Evolutionary conservation across 1,140 invertebrate genomes (phyloP), one percentile per base, ranked within the genome.

Genomic region (Homalodisca vitripennis): DNA sequence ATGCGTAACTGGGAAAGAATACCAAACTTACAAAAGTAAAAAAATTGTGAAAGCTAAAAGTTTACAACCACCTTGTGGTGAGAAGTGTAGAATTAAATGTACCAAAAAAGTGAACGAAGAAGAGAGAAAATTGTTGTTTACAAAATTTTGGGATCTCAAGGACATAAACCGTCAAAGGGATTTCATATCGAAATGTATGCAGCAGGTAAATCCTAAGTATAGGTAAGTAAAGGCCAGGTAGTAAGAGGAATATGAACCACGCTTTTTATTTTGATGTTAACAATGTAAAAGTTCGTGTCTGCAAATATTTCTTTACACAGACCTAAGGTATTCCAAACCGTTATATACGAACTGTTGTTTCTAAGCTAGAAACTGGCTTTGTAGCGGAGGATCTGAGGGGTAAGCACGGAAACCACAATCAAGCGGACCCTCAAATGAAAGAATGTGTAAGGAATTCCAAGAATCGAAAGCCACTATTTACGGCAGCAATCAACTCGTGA

Each of bases 401-500:
- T 63, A 70, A 71, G 65, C 69, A 73, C 66, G 67, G 66, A 29
- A 67, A 69, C 14, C 70, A 71, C 41, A 27, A 62, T 22, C 34
- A 22, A 60, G 2, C 66, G 14, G 31, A 68, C 34, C 26, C 27
- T 62, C 29, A 67, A 10, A 47, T 71, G 34, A 69, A 41, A 65
- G 53, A 69, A 22, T 22, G 62, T 51, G 67, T 73, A 1, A 47
- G 20, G 66, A 24, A 55, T 73, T 26, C 57, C 60, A 13, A 62
- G 66, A 60, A 71, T 74, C 26, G 73, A 72, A 66, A 71, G 65
- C 48, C 73, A 74, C 34, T 73, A 74, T 62, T 41, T 47, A 0
- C 1, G 72, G 30, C 51, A 27, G 1, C 17, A 62, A 22, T 66
- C 67, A 46, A 69, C 34, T 17, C 62, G 62, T 65, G 65, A 72